Base-by-base conservation (phyloP, 2,888 invertebrate genomes). In the Leucania comma region DNA sequence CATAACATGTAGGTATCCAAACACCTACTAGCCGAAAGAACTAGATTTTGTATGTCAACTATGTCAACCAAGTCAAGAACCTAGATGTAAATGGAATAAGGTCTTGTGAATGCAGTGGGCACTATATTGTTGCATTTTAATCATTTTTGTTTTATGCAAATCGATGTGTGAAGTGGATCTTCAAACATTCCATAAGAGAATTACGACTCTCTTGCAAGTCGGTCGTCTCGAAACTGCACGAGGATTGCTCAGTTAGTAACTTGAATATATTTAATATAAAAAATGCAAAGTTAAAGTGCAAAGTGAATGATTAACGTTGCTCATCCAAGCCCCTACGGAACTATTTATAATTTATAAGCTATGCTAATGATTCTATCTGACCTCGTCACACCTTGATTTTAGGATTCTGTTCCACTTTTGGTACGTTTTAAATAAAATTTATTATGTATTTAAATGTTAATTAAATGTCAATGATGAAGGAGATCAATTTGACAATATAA, bases 371-470 rank as follows among this genome's bases (percentile, higher is more conserved):
- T 88, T 81, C 88, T 87, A 86, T 84, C 75, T 89, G 94, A 93
- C 95, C 95, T 95, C 90, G 93, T 89, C 94, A 87, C 92, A 89
- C 90, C 91, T 92, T 89, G 91, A 92, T 90, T 88, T 90, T 88
- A 92, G 90, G 92, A 94, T 91, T 91, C 89, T 92, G 92, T 92
- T 93, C 91, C 89, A 93, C 89, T 90, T 94, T 93, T 87, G 93
- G 94, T 94, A 91, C 85, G 93, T 93, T 89, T 92, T 89, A 88
- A 90, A 90, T 81, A 85, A 90, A 92, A 94, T 95, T 94, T 94
- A 94, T 95, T 90, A 89, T 88, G 87, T 84, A 90, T 93, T 88
- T 93, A 94, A 94, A 95, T 94, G 94, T 91, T 92, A 95, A 95
- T 94, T 83, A 91, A 92, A 90, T 92, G 91, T 93, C 92, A 93